A percentile compares a stretch with the other conserved stretches of the same genome.
Conservation (phyloP, 2,797 vertebrate genomes). For the Yasuhikotakia modesta region DNA sequence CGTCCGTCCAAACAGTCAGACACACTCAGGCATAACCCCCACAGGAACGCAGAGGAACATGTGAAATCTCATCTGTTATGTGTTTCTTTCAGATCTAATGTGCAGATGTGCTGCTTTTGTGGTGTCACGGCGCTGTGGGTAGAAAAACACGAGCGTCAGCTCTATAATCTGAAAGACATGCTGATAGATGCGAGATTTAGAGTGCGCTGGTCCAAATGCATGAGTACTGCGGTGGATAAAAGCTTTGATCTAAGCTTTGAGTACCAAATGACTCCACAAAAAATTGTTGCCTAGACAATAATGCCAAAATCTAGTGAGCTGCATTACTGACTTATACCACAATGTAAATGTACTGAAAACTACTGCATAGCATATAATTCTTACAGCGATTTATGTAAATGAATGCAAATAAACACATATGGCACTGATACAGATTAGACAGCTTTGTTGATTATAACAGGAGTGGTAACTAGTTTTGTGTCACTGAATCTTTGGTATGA, state of each 20-base stretch:
- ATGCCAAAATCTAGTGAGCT: slow-evolving; percentile 5
- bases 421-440: too few relatives aligned
- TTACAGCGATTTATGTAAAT: too few relatives aligned
- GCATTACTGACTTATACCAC: not conserved
- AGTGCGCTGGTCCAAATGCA: slow-evolving; percentile 20
- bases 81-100: slow-evolving; percentile 48
- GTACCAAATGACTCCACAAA: slow-evolving; percentile 5
- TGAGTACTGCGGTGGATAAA: not conserved
- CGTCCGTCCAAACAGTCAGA: slow-evolving; percentile 41
- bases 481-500: not conserved
- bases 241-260: slow-evolving; percentile 25
- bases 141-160: slow-evolving; percentile 22
- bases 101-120: slow-evolving; percentile 39
- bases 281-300: slow-evolving; percentile 22
- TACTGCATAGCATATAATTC: not conserved
- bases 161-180: slow-evolving; percentile 29
- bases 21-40: slow-evolving; percentile 21
- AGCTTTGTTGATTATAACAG: too few relatives aligned
- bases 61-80: slow-evolving; percentile 44
- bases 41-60: slow-evolving; percentile 18
- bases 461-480: too few relatives aligned
- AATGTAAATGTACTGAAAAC: not conserved
- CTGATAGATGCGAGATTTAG: slow-evolving; percentile 12
- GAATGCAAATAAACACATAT: too few relatives aligned
- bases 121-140: slow-evolving; percentile 15